These are phyloP conservation scores for Fissipunctia ypsillon DNA, from an alignment of 2,888 invertebrate genomes.

Conservation along the genomic window DNA sequence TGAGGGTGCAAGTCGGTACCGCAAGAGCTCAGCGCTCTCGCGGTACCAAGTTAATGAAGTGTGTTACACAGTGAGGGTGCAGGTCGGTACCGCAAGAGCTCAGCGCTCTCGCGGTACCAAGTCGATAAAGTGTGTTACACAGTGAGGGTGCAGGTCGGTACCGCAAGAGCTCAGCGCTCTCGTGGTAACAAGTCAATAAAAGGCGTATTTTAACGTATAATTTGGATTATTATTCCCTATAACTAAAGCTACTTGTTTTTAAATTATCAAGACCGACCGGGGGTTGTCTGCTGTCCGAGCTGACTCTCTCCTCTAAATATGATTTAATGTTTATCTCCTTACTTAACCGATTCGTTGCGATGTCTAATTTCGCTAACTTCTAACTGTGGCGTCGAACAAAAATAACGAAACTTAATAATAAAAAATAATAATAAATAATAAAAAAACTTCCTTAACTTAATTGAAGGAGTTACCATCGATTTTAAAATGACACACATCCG, in stretches of 20 bases:
- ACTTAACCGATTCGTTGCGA: too few species aligned
- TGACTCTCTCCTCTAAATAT: background rate
- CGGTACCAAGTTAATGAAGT: background rate
- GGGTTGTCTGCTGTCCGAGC: background rate
- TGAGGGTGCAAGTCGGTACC: background rate
- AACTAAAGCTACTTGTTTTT: background rate
- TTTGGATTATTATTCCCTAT: background rate
- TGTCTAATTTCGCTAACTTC: too few species aligned
- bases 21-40: too few species aligned
- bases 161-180: background rate
- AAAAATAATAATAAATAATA: too few species aligned
- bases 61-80: too few species aligned
- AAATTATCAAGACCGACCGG: background rate
- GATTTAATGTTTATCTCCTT: background rate
- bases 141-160: background rate
- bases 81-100: background rate
- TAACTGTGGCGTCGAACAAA: too few species aligned
- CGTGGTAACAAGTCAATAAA: background rate
- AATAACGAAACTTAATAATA: too few species aligned
- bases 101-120: too few species aligned
- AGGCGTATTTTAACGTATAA: background rate
- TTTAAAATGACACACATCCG: too few species aligned
- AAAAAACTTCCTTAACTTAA: too few species aligned
- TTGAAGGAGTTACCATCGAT: too few species aligned
- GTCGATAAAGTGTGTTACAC: background rate